phyloP scores from a whole-genome alignment of 2,113 vertebrate genomes.

The Paedocypris sp. region DNA sequence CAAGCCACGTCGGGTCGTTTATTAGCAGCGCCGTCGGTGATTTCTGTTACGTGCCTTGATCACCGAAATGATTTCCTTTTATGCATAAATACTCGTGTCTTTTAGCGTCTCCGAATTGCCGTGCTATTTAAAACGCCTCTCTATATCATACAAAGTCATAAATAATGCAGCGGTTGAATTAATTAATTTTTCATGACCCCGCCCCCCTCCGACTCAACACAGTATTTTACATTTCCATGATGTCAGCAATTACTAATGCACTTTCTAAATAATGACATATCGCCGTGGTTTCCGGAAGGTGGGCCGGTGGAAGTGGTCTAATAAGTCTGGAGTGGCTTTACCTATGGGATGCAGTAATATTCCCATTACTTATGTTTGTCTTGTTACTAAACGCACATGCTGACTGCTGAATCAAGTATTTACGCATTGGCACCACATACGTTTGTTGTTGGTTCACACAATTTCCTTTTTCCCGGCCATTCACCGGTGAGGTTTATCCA shows the following conservation, averaged over 20 bases:
- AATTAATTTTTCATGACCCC: slow-evolving; percentile 56
- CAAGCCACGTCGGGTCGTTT: slow-evolving; percentile 55
- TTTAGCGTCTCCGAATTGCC: slow-evolving; percentile 53
- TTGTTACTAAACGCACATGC: neutral
- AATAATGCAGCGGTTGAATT: slow-evolving; percentile 60
- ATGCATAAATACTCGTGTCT: slow-evolving; percentile 62
- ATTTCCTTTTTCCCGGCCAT: no score
- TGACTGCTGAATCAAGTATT: neutral
- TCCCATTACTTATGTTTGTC: neutral
- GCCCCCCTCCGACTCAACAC: slow-evolving; percentile 19
- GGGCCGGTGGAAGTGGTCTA: slow-evolving; percentile 10
- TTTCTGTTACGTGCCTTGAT: slow-evolving; percentile 58
- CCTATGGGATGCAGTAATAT: neutral
- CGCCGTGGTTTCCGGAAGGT: slow-evolving; percentile 43
- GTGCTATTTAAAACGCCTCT: slow-evolving; percentile 58
- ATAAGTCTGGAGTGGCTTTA: neutral
- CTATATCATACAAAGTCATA: slow-evolving; percentile 70
- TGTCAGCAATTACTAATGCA: slow-evolving; percentile 66
- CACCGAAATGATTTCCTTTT: slow-evolving; percentile 53
- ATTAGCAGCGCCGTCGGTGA: slow-evolving; percentile 58
- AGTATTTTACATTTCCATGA: slow-evolving; percentile 60
- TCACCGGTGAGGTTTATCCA: no score
- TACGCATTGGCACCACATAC: no score
- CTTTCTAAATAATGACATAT: slow-evolving; percentile 61
- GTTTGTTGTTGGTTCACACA: no score